phyloP scores from a whole-genome alignment of 2,113 vertebrate species.

The Ellobius talpinus region DNA sequence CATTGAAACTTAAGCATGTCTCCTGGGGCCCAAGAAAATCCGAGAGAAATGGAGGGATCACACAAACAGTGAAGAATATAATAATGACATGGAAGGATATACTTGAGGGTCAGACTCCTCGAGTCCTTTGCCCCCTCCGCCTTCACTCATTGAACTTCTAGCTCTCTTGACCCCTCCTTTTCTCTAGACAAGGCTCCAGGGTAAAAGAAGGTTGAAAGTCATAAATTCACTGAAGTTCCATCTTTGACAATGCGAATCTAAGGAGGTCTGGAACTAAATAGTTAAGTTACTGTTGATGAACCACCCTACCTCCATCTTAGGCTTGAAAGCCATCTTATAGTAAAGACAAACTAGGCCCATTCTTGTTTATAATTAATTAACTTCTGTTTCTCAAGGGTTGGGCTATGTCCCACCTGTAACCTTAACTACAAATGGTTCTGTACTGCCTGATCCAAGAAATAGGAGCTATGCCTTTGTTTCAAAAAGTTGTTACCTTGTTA shows the following conservation, averaged over 20 bases:
- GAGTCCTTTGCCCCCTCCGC: background rate
- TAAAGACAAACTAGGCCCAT: background rate
- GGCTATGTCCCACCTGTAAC: background rate
- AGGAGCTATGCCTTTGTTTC: background rate
- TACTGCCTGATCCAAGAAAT: background rate
- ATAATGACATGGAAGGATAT: background rate
- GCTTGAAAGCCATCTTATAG: background rate
- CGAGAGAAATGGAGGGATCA: background rate
- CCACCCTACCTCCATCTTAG: background rate
- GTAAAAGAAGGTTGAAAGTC: background rate
- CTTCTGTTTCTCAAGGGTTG: background rate
- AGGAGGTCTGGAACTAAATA: slow-evolving; percentile 9
- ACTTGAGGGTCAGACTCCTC: background rate
- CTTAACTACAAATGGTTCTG: background rate
- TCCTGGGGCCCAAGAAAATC: background rate
- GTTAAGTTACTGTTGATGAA: background rate
- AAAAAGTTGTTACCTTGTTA: background rate
- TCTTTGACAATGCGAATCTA: slow-evolving; percentile 37
- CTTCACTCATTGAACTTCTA: background rate
- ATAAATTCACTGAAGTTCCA: background rate
- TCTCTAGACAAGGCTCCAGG: background rate
- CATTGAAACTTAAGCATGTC: background rate
- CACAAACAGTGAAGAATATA: background rate
- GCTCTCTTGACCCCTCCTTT: background rate
- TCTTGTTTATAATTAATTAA: background rate